phyloP scores from a whole-genome alignment of 2,888 invertebrate genomes.

The Branchipolynoe longqiensis region DNA sequence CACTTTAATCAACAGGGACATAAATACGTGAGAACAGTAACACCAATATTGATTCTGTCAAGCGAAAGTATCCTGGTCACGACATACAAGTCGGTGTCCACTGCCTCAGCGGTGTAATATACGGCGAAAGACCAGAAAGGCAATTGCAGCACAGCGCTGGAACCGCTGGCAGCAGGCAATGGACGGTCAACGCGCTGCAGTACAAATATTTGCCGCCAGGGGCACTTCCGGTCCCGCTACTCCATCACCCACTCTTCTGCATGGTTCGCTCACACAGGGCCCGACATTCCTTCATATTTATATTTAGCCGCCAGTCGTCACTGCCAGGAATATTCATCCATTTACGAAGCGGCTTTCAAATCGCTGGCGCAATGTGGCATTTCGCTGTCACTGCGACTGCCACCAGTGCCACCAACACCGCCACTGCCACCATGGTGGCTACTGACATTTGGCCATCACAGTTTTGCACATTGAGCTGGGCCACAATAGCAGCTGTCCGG shows the following conservation, averaged over 20 bases:
- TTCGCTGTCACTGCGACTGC: not conserved
- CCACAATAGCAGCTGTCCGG: too few species aligned
- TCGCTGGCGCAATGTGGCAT: conserved; percentile 16
- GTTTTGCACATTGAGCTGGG: too few species aligned
- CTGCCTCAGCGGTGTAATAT: conserved; percentile 17
- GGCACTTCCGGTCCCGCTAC: not conserved
- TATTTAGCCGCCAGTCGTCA: conserved; percentile 2
- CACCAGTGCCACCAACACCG: not conserved
- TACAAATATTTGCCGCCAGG: conserved; percentile 44
- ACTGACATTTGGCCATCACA: too few species aligned
- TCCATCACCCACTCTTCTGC: not conserved
- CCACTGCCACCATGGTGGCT: not conserved
- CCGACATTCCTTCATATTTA: not conserved
- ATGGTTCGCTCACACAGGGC: not conserved
- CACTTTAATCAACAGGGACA: too few species aligned
- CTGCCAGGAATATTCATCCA: conserved; percentile 35
- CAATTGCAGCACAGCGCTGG: conserved; percentile 29
- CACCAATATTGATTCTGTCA: too few species aligned
- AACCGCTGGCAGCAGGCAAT: conserved; percentile 37
- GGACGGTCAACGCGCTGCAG: conserved; percentile 2
- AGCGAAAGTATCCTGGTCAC: too few species aligned
- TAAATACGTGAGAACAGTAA: too few species aligned
- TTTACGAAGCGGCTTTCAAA: conserved; percentile 33
- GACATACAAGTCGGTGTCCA: too few species aligned
- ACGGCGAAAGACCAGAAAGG: conserved; percentile 39